Conservation (phyloP, 64 coral and sea anemone species). For the Cladopsammia gracilis region DNA sequence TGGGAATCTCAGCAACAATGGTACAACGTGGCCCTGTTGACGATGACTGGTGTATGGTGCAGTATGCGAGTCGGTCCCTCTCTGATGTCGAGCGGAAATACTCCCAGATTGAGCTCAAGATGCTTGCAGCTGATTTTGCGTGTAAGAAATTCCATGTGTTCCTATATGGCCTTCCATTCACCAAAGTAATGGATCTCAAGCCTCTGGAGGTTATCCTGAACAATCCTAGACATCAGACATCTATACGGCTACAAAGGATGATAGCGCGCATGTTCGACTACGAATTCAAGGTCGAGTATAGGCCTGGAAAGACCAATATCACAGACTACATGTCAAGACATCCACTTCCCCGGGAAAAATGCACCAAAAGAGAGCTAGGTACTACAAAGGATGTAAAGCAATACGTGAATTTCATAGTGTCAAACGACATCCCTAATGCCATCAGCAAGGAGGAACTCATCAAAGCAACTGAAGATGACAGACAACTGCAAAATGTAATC, state of each 20-base stretch:
- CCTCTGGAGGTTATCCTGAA: too few species aligned
- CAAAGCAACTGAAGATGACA: not conserved
- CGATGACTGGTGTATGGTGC: not conserved
- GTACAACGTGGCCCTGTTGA: not conserved
- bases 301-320: too few species aligned
- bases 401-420: slow-evolving; percentile 14
- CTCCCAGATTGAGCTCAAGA: slow-evolving; percentile 41
- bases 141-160: slow-evolving; percentile 59
- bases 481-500: too few species aligned
- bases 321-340: too few species aligned
- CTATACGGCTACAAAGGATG: too few species aligned
- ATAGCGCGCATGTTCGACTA: too few species aligned
- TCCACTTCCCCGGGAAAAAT: too few species aligned
- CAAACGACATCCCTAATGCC: not conserved
- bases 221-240: too few species aligned
- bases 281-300: too few species aligned
- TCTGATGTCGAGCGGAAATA: slow-evolving; percentile 8
- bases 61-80: slow-evolving; percentile 37
- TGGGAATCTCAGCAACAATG: slow-evolving; percentile 41
- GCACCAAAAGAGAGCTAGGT: too few species aligned
- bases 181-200: too few species aligned
- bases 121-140: slow-evolving; percentile 19
- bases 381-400: too few species aligned
- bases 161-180: slow-evolving; percentile 23
- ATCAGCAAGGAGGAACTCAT: slow-evolving; percentile 36